Percentiles rank a stretch among this genome's conserved stretches.
phyloP scores from a whole-genome alignment of 2,113 vertebrate genomes.

The Scomber scombrus region DNA sequence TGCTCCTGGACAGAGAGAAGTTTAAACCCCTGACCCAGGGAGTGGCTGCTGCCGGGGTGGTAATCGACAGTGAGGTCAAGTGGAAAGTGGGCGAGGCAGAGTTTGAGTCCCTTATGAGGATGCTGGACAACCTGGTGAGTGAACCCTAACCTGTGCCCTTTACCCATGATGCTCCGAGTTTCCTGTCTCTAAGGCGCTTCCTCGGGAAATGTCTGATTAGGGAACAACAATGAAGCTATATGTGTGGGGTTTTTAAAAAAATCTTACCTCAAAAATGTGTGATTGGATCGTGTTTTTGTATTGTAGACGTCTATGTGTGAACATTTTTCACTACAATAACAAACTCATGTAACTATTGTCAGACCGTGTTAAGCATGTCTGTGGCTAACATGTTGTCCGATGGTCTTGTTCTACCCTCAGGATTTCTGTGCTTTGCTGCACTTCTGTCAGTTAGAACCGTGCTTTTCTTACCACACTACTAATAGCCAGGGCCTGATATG shows the following conservation, averaged over 20 bases:
- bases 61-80: slow-evolving; percentile 89
- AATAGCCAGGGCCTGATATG: slow-evolving; percentile 44
- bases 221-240: slow-evolving; percentile 52
- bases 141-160: slow-evolving; percentile 58
- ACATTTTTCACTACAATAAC: slow-evolving; percentile 5
- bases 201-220: slow-evolving; percentile 61
- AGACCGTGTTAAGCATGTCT: background rate
- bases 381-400: too few species aligned
- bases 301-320: background rate
- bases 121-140: slow-evolving; percentile 97
- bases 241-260: slow-evolving; percentile 6
- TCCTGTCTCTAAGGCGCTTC: slow-evolving; percentile 59
- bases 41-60: slow-evolving; percentile 85
- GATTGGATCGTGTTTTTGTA: slow-evolving; percentile 29
- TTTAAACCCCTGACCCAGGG: slow-evolving; percentile 87
- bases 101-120: slow-evolving; percentile 96
- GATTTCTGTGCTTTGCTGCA: slow-evolving; percentile 2
- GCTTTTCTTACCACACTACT: slow-evolving; percentile 37
- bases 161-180: slow-evolving; percentile 55
- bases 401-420: background rate
- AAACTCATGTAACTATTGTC: slow-evolving; percentile 5
- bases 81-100: slow-evolving; percentile 96
- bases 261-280: slow-evolving; percentile 25
- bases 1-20: slow-evolving; percentile 91
- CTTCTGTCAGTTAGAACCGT: slow-evolving; percentile 5